Conservation (phyloP, 1,140 invertebrate species). For the Drosophila lowei region DNA sequence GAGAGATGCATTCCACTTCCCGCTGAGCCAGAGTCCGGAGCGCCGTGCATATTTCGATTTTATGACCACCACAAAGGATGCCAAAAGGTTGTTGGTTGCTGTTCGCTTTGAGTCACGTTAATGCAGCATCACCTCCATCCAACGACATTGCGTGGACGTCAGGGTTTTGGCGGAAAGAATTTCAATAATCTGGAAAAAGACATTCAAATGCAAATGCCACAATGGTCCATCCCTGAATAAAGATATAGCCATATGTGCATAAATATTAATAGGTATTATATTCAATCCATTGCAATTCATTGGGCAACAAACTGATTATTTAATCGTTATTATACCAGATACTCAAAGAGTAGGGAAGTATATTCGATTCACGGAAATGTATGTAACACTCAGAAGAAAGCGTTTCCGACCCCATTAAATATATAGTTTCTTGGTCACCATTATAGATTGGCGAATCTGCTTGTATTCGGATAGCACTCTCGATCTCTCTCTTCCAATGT, state of each 20-base stretch:
- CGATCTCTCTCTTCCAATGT: too few species aligned
- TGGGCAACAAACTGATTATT: constrained; percentile 1
- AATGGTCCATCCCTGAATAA: constrained; percentile 17
- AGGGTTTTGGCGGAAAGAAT: constrained; percentile 15
- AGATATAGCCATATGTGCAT: constrained; percentile 1
- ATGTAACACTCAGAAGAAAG: too few species aligned
- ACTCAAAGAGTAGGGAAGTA: neutral
- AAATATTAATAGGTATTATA: constrained; percentile 22
- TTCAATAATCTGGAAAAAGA: constrained; percentile 36
- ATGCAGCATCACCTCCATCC: constrained; percentile 14
- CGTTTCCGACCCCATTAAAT: too few species aligned
- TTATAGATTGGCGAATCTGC: too few species aligned
- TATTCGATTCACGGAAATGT: too few species aligned
- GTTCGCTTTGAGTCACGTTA: constrained; percentile 41
- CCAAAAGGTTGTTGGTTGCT: constrained; percentile 51
- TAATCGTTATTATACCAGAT: neutral
- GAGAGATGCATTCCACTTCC: constrained; percentile 18
- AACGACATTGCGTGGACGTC: too few species aligned
- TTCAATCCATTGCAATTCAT: constrained; percentile 24
- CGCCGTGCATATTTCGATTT: constrained; percentile 57
- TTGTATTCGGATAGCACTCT: too few species aligned
- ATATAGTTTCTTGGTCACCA: too few species aligned
- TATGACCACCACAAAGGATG: constrained; percentile 50
- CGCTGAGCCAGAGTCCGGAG: constrained; percentile 28
- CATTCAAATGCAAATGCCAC: constrained; percentile 29